These are phyloP conservation scores for Macrotus californicus DNA, from an alignment of 2,113 vertebrate species.

Conservation along the genomic window DNA sequence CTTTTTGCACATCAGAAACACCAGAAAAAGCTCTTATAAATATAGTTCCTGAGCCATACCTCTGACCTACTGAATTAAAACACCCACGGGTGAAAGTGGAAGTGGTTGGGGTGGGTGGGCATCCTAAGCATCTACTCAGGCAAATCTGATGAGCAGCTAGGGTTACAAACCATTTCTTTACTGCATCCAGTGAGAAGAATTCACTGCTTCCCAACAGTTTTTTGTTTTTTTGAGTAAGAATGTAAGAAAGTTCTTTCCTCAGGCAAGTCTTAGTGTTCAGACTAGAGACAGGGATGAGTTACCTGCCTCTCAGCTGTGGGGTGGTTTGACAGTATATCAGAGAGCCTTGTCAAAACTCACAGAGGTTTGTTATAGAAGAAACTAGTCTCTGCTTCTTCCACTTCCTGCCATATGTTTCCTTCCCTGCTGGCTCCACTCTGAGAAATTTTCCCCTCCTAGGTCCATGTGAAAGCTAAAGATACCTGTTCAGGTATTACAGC, in stretches of 20 bases:
- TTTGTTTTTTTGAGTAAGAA: background rate
- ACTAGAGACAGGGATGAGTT: conserved; percentile 7
- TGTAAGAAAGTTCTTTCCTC: conserved; percentile 40
- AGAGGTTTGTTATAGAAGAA: conserved; percentile 51
- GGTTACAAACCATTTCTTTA: background rate
- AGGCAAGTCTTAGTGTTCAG: conserved; percentile 38
- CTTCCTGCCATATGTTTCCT: conserved; percentile 64
- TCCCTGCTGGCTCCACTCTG: conserved; percentile 46
- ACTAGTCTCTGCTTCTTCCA: conserved; percentile 38
- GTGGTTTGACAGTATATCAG: conserved; percentile 51
- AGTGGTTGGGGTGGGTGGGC: accelerated
- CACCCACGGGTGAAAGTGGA: background rate
- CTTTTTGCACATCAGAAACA: conserved; percentile 32
- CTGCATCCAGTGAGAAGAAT: background rate
- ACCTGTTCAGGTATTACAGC: conserved; percentile 67
- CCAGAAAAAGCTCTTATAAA: background rate
- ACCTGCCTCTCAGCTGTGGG: conserved; percentile 34
- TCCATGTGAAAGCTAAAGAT: conserved; percentile 56
- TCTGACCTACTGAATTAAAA: conserved; percentile 1
- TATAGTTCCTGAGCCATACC: background rate
- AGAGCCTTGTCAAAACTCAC: conserved; percentile 53
- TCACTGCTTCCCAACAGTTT: background rate
- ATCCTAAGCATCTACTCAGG: background rate
- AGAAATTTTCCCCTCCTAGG: conserved; percentile 42
- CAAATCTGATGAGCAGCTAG: background rate